These are phyloP conservation scores for Cyprinella venusta DNA, from an alignment of 2,797 vertebrate species.

Conservation along the genomic window DNA sequence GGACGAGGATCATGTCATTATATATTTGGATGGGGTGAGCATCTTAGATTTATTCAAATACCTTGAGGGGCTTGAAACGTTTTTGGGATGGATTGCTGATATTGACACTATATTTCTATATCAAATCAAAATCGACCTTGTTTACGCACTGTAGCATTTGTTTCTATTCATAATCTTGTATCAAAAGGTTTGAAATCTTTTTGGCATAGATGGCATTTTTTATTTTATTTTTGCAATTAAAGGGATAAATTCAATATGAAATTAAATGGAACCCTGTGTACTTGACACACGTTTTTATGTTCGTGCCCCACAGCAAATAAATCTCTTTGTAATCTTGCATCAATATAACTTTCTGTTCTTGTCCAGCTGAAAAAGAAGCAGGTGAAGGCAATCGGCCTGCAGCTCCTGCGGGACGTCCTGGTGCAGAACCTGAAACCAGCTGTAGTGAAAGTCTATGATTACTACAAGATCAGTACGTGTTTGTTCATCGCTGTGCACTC, in stretches of 20 bases:
- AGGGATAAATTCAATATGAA: neutral
- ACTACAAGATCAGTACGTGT: constrained; percentile 79
- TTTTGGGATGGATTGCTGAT: neutral
- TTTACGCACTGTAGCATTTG: neutral
- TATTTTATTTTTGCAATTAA: neutral
- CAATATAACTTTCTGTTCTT: neutral
- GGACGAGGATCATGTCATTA: constrained; percentile 70
- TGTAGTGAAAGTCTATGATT: constrained; percentile 76
- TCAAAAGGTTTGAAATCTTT: no score
- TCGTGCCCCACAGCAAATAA: neutral
- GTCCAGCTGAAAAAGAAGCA: constrained; percentile 69
- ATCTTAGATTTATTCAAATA: neutral
- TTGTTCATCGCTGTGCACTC: neutral
- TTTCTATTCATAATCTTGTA: neutral
- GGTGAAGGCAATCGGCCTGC: constrained; percentile 56
- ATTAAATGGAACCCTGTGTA: neutral
- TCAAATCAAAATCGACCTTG: no score
- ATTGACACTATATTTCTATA: neutral
- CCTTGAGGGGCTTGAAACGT: neutral
- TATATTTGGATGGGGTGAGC: constrained; percentile 72
- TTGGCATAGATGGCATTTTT: no score
- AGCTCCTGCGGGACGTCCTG: constrained; percentile 60
- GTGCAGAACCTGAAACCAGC: constrained; percentile 77
- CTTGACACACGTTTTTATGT: neutral
- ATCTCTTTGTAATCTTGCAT: neutral